Conservation (phyloP, 2,113 vertebrate species). For the Struthidea cinerea region DNA sequence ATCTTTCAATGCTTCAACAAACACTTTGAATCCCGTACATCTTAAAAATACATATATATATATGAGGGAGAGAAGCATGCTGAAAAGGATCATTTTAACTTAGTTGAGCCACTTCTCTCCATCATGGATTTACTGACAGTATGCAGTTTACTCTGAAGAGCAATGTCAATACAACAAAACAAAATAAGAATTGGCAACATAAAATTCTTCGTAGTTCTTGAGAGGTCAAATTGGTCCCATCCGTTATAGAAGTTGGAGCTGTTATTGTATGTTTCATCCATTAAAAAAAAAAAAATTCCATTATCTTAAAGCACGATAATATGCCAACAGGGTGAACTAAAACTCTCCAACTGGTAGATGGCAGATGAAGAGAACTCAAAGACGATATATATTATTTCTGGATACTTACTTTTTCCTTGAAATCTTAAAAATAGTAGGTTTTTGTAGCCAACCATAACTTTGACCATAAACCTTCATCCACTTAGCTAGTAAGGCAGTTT, state of each 20-base stretch:
- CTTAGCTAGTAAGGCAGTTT: background rate
- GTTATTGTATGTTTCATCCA: background rate
- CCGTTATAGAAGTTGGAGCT: background rate
- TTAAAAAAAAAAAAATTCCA: background rate
- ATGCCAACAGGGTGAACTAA: background rate
- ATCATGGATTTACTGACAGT: background rate
- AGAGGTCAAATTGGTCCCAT: background rate
- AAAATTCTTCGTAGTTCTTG: background rate
- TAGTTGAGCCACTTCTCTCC: background rate
- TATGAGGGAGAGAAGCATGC: background rate
- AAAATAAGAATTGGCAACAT: conserved; percentile 12
- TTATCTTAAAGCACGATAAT: background rate
- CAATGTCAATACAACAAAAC: conserved; percentile 5
- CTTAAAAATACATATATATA: background rate
- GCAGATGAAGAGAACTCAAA: background rate
- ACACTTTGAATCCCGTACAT: background rate
- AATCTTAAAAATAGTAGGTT: background rate
- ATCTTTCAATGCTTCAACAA: background rate
- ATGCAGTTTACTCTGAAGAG: background rate
- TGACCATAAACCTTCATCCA: background rate
- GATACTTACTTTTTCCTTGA: background rate
- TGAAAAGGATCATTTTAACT: conserved; percentile 9
- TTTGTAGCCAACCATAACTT: background rate
- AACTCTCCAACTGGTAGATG: background rate
- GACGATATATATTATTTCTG: background rate